phyloP scores from a whole-genome alignment of 2,797 vertebrate genomes.

The Leptoclinus maculatus region DNA sequence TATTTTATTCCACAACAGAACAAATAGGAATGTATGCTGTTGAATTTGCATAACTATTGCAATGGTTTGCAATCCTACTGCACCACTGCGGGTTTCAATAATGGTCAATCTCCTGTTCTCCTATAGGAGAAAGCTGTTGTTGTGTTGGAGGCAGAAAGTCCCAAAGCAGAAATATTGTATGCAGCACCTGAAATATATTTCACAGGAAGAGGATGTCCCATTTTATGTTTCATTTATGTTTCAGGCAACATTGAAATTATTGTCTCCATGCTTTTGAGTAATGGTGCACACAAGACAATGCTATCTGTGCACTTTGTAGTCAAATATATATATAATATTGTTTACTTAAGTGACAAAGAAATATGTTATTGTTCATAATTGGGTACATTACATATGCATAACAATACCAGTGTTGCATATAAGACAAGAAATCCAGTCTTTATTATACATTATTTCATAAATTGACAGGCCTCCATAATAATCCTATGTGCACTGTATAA shows the following conservation, averaged over 20 bases:
- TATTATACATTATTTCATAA: slow-evolving; percentile 22
- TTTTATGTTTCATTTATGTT: slow-evolving; percentile 12
- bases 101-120: slow-evolving; percentile 37
- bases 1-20: slow-evolving; percentile 17
- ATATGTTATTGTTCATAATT: slow-evolving; percentile 1
- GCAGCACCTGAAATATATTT: slow-evolving; percentile 24
- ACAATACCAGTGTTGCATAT: not conserved
- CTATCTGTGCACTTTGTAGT: not conserved
- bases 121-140: not conserved
- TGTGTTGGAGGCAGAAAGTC: slow-evolving; percentile 25
- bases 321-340: not conserved
- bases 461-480: slow-evolving; percentile 32
- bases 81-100: slow-evolving; percentile 23
- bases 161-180: slow-evolving; percentile 15
- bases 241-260: not conserved
- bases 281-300: not conserved
- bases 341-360: slow-evolving; percentile 1
- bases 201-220: not conserved
- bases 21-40: slow-evolving; percentile 19
- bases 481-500: slow-evolving; percentile 32
- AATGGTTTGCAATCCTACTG: slow-evolving; percentile 23
- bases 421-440: slow-evolving; percentile 1
- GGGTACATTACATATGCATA: not conserved
- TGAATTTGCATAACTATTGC: slow-evolving; percentile 41
- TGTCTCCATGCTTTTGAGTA: not conserved